Percentiles rank a stretch among this genome's conserved stretches.
phyloP scores from a whole-genome alignment of 1,140 invertebrate species.

The Hyles vespertilio region DNA sequence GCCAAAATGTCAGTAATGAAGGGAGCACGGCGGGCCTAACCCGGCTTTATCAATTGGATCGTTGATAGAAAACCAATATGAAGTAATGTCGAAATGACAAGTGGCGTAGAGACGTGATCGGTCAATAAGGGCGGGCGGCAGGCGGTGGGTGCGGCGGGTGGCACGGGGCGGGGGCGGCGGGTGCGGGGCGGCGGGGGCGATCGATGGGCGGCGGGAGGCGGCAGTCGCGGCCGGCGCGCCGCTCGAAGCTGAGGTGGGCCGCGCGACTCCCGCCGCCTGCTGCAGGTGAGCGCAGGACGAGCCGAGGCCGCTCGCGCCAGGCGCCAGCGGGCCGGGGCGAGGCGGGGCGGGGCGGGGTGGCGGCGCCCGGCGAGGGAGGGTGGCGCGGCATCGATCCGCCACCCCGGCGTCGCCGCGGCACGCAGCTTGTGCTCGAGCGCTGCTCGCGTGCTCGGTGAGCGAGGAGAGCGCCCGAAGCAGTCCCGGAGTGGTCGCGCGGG shows the following conservation, averaged over 20 bases:
- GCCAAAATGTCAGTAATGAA: no score
- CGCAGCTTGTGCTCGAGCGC: neutral
- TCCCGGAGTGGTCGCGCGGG: no score
- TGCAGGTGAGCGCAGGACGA: constrained; percentile 20
- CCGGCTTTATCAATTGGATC: no score
- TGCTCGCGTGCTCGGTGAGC: no score
- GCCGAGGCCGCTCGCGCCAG: constrained; percentile 5
- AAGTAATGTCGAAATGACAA: neutral
- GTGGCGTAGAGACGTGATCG: constrained; percentile 5
- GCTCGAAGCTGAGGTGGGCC: constrained; percentile 29
- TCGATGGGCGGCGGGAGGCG: constrained; percentile 32
- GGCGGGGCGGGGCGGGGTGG: constrained; percentile 1
- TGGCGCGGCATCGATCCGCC: neutral
- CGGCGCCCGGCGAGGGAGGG: constrained; percentile 12
- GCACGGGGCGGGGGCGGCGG: constrained; percentile 19
- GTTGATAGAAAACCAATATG: no score
- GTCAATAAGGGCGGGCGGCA: constrained; percentile 17
- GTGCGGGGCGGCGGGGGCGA: constrained; percentile 24
- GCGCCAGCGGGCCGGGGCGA: constrained; percentile 3
- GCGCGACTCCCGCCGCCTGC: constrained; percentile 18
- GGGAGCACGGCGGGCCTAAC: no score
- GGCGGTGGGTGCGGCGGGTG: constrained; percentile 19
- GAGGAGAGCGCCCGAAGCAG: no score
- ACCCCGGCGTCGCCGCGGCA: neutral
- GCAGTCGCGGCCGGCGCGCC: constrained; percentile 45